Evolutionary conservation across 2,113 vertebrate species (phyloP).

Genomic region (Takifugu bimaculatus): DNA sequence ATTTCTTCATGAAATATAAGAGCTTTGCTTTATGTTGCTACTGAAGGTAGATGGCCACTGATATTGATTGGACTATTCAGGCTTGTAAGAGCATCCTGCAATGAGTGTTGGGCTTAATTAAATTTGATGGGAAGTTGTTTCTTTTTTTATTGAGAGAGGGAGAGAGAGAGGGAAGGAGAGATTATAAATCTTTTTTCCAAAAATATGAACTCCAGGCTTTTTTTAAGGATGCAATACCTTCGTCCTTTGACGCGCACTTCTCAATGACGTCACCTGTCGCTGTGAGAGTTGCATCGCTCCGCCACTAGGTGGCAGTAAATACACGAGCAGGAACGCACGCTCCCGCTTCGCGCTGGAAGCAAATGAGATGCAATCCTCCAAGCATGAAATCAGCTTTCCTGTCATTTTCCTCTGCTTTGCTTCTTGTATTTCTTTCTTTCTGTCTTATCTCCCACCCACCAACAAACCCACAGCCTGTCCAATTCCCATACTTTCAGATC

Average conservation of each 20-base stretch:
- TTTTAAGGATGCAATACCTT: too few relatives aligned
- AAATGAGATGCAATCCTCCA: constrained; percentile 68
- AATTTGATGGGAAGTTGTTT: constrained; percentile 14
- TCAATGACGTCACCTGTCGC: background rate
- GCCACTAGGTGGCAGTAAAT: constrained; percentile 69
- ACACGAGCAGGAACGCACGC: constrained; percentile 19
- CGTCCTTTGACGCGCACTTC: background rate
- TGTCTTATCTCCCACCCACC: constrained; percentile 20
- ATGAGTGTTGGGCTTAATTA: constrained; percentile 5
- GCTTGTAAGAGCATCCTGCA: constrained; percentile 42
- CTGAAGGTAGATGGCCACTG: constrained; percentile 27
- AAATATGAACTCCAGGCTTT: too few relatives aligned
- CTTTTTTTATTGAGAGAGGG: background rate
- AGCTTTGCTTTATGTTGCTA: constrained; percentile 8
- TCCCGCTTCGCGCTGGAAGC: constrained; percentile 11
- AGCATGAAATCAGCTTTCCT: constrained; percentile 72
- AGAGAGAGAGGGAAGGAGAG: background rate
- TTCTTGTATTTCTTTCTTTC: constrained; percentile 34
- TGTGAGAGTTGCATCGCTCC: background rate
- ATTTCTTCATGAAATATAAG: constrained; percentile 26
- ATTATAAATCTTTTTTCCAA: too few relatives aligned
- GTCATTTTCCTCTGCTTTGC: constrained; percentile 56
- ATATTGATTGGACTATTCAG: constrained; percentile 35
- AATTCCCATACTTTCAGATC: constrained; percentile 40
- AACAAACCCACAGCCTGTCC: constrained; percentile 17